A percentile compares a stretch with the other conserved stretches of the same genome.
Evolutionary conservation across 2,888 invertebrate genomes (phyloP).

Genomic region (Sinodicranocentrus sp.): DNA sequence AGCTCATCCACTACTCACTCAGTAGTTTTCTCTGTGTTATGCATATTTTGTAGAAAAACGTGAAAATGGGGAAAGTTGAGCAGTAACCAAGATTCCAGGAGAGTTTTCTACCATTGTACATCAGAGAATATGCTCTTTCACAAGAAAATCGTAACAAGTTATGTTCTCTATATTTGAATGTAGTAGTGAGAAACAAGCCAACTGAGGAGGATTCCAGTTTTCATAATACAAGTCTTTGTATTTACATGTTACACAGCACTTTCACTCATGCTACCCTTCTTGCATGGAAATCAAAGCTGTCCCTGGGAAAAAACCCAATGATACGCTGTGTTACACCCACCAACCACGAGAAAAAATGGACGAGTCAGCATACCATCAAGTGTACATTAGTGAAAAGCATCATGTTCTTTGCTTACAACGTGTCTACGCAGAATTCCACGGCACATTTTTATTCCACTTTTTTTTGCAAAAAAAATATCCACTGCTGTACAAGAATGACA

Average conservation of each 20-base stretch:
- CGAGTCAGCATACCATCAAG: slow-evolving; percentile 28
- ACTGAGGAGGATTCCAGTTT: too few relatives aligned
- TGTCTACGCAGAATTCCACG: slow-evolving; percentile 5
- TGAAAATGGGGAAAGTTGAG: slow-evolving; percentile 41
- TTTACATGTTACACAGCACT: neutral
- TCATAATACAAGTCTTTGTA: too few relatives aligned
- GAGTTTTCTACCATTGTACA: too few relatives aligned
- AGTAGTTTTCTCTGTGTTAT: too few relatives aligned
- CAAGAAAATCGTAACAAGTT: too few relatives aligned
- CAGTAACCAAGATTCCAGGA: too few relatives aligned
- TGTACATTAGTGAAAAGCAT: slow-evolving; percentile 11
- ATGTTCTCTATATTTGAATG: too few relatives aligned
- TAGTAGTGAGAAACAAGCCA: too few relatives aligned
- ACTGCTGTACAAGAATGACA: neutral
- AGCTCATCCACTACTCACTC: neutral
- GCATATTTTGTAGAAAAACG: slow-evolving; percentile 25
- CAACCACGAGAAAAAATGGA: slow-evolving; percentile 18
- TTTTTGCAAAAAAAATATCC: slow-evolving; percentile 5
- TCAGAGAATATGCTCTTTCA: too few relatives aligned
- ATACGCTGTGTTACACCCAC: slow-evolving; percentile 17
- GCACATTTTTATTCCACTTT: neutral
- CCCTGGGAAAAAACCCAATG: slow-evolving; percentile 21
- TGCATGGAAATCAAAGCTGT: neutral
- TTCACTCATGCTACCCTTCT: neutral
- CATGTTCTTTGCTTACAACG: neutral